These are phyloP conservation scores for Mesorhabditis spiculigera DNA, from an alignment of 2,888 invertebrate genomes.

Conservation along the genomic window DNA sequence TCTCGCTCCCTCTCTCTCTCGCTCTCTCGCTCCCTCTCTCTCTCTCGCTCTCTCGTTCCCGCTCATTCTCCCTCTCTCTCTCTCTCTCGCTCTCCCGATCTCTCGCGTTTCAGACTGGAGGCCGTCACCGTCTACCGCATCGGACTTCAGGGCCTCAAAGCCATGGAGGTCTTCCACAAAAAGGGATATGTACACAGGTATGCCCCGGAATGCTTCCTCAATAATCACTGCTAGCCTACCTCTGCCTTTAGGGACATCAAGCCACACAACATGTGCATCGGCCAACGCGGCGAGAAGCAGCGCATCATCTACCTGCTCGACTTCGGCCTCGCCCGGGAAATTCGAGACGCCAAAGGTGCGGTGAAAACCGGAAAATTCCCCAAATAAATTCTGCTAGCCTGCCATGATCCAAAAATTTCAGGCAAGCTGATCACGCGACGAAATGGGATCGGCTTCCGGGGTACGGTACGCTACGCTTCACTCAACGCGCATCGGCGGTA, in stretches of 20 bases:
- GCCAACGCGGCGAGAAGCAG: background rate
- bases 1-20: too few relatives aligned
- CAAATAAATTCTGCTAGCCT: too few relatives aligned
- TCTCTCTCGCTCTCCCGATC: too few relatives aligned
- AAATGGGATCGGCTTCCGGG: background rate
- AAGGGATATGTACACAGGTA: background rate
- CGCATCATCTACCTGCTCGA: background rate
- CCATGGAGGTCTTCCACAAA: background rate
- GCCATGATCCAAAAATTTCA: too few relatives aligned
- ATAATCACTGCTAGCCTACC: background rate
- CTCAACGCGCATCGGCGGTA: background rate
- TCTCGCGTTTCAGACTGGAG: background rate
- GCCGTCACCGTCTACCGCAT: background rate
- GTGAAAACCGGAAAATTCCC: too few relatives aligned
- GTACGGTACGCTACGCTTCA: background rate
- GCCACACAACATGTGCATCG: conserved; percentile 2
- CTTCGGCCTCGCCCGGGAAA: background rate
- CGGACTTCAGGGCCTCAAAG: background rate
- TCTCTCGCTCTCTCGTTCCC: too few relatives aligned
- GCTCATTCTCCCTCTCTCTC: too few relatives aligned
- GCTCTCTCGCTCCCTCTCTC: too few relatives aligned
- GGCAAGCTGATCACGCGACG: background rate
- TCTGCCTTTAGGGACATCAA: conserved; percentile 4
- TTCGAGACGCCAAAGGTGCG: too few relatives aligned
- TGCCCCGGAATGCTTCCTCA: background rate